Evolutionary conservation across 2,797 vertebrate genomes (phyloP), one percentile per base, ranked within the genome.

Genomic region (Falco biarmicus): DNA sequence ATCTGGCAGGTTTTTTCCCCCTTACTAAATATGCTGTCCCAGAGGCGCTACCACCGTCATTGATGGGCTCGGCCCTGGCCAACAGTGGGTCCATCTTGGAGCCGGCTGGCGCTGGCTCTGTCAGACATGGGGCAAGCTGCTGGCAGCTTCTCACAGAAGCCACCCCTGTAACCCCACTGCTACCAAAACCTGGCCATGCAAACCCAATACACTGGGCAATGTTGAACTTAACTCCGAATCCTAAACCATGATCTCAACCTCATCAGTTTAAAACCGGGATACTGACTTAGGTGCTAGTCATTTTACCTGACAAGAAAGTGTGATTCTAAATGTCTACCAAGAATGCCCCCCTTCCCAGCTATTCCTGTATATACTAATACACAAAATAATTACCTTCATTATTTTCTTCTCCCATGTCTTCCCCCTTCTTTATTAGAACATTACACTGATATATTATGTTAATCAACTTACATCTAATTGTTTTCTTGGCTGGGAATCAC

Each of bases 401-500:
- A 19, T 19, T 86, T 89, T 31, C 37, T 87, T 87, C 45, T 43
- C 24, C 17, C 3, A 10, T 54, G 26, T 81, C 47, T 78, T 76
- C 5, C 14, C 1, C 15, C 3, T 80, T 86, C 63, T 63, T 39
- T 63, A 12, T 80, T 84, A 90, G 45, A 89, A 79, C 22, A 15
- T 51, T 18, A 39, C 39, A 37, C 25, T 80, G 75, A 87, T 69
- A 37, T 56, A 78, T 37, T 54, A 29, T 48, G 43, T 48, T 85
- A 68, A 86, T 92, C 43, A 78, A 63, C 21, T 75, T 26, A 59
- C 6, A 32, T 24, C 20, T 73, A 90, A 85, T 78, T 88, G 43
- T 45, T 94, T 94, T 59, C 63, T 84, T 90, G 60, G 73, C n/a
- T 53, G 60, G 22, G 39, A 95, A 89, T 78, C 10, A 41, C 43